Conservation (phyloP, 2,797 vertebrate species). For the Phrynocephalus forsythii region DNA sequence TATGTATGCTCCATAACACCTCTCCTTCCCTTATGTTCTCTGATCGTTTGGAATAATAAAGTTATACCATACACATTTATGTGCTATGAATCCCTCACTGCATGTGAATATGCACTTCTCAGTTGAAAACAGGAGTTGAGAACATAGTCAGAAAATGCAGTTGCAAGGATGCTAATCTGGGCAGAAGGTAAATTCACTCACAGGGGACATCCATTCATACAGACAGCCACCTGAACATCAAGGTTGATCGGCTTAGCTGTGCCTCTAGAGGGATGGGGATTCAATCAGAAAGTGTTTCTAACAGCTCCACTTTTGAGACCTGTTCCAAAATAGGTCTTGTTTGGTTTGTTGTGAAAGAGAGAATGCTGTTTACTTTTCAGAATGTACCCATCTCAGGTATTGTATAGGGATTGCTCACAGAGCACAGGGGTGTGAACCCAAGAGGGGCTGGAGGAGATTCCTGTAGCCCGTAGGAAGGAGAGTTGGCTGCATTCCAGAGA, state of each 20-base stretch:
- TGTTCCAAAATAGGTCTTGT: slow-evolving; percentile 27
- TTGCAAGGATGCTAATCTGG: slow-evolving; percentile 9
- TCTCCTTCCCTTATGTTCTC: background rate
- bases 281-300: slow-evolving; percentile 24
- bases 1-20: background rate
- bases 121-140: background rate
- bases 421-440: background rate
- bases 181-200: slow-evolving; percentile 8
- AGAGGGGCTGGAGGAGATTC: background rate
- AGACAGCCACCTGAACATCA: slow-evolving; percentile 18
- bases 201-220: slow-evolving; percentile 16
- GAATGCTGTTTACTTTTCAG: slow-evolving; percentile 11
- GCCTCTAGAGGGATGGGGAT: slow-evolving; percentile 12
- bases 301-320: slow-evolving; percentile 19
- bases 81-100: background rate
- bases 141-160: background rate
- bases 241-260: slow-evolving; percentile 18
- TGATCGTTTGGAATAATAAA: background rate
- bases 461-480: background rate
- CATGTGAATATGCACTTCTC: background rate
- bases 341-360: slow-evolving; percentile 36
- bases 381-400: background rate
- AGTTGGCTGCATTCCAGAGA: background rate
- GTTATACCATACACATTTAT: background rate
- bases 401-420: background rate